A percentile compares a stretch with the other conserved stretches of the same genome.
Conservation (phyloP, 2,888 invertebrate genomes). For the Clivina fossor region DNA sequence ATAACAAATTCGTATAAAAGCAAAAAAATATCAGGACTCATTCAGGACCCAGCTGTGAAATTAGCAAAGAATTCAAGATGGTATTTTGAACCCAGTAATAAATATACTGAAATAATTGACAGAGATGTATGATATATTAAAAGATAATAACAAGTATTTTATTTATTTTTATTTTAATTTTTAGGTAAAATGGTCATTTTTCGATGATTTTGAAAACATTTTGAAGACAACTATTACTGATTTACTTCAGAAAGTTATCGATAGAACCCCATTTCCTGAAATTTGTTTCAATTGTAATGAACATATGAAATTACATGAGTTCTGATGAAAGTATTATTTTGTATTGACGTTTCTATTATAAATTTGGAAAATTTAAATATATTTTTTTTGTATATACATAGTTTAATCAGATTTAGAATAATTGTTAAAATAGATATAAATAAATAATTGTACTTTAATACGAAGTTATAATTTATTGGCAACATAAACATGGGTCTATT, state of each 20-base stretch:
- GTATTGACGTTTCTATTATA: too few relatives aligned
- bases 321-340: constrained; percentile 5
- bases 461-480: too few relatives aligned
- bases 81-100: constrained; percentile 20
- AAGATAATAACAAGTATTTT: neutral
- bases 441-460: too few relatives aligned
- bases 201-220: constrained; percentile 14
- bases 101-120: constrained; percentile 19
- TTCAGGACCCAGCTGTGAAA: constrained; percentile 4
- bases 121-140: constrained; percentile 15
- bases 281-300: constrained; percentile 22
- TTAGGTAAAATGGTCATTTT: constrained; percentile 10
- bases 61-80: constrained; percentile 10
- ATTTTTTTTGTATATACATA: too few relatives aligned
- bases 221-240: constrained; percentile 14
- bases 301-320: constrained; percentile 13
- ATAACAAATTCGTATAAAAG: constrained; percentile 12
- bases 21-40: constrained; percentile 5
- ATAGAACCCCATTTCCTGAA: constrained; percentile 14
- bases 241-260: constrained; percentile 22
- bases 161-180: constrained; percentile 10
- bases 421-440: too few relatives aligned
- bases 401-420: too few relatives aligned
- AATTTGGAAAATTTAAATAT: too few relatives aligned
- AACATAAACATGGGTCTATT: too few relatives aligned